Percentiles rank a stretch among this genome's conserved stretches.
These are phyloP conservation scores for Hemiscyllium ocellatum DNA, from an alignment of 2,113 vertebrate genomes.

Conservation along the genomic window DNA sequence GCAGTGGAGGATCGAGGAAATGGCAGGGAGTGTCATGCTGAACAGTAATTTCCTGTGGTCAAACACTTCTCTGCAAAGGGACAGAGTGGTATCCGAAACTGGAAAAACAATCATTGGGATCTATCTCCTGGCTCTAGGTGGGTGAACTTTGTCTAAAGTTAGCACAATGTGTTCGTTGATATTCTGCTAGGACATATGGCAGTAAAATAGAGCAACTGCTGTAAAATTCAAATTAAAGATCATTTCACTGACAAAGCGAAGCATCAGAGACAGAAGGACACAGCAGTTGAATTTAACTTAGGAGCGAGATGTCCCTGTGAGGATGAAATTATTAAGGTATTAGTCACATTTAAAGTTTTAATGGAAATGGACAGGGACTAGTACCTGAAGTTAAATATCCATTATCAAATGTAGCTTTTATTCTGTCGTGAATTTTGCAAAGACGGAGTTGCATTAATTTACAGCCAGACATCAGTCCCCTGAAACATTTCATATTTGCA, in stretches of 20 bases:
- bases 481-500: neutral
- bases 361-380: neutral
- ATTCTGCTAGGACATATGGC: neutral
- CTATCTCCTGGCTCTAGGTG: conserved; percentile 42
- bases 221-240: neutral
- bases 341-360: neutral
- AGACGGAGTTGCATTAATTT: neutral
- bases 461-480: neutral
- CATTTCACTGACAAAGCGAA: neutral
- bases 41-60: neutral
- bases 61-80: conserved; percentile 22
- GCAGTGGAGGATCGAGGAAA: neutral
- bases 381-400: neutral
- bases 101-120: conserved; percentile 19
- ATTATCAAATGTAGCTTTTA: neutral
- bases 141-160: conserved; percentile 16
- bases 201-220: neutral
- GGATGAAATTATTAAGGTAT: neutral
- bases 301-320: neutral
- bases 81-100: conserved; percentile 34
- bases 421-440: neutral
- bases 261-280: neutral
- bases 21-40: neutral
- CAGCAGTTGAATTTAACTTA: neutral
- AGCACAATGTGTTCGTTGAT: neutral